Conservation (phyloP, 2,888 invertebrate species). For the Tachina grossa region DNA sequence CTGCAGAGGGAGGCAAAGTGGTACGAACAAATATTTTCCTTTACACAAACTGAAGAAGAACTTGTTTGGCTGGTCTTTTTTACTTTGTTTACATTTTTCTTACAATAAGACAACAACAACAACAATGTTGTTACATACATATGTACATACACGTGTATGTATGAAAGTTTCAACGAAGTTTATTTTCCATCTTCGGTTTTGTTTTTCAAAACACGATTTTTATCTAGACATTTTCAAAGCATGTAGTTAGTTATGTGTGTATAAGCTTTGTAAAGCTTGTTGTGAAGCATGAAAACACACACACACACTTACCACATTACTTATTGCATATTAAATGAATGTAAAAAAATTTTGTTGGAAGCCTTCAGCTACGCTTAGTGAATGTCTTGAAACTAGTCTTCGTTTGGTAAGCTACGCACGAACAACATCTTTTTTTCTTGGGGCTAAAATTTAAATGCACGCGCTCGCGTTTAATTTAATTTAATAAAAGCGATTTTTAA, state of each 20-base stretch:
- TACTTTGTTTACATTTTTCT: constrained; percentile 47
- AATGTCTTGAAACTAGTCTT: constrained; percentile 70
- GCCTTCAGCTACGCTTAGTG: constrained; percentile 53
- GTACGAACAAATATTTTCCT: neutral
- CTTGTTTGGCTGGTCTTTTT: constrained; percentile 45
- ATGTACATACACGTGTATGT: neutral
- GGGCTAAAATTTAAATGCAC: constrained; percentile 37
- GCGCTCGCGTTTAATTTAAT: constrained; percentile 61
- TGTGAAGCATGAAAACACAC: neutral
- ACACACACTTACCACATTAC: neutral
- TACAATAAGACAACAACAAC: neutral
- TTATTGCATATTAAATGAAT: neutral
- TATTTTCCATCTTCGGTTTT: constrained; percentile 27
- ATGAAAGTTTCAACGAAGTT: constrained; percentile 3
- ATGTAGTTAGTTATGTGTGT: neutral
- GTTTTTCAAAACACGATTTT: constrained; percentile 31
- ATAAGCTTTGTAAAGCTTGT: constrained; percentile 16
- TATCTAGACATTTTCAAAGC: neutral
- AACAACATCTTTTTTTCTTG: constrained; percentile 61
- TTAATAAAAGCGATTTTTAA: constrained; percentile 21
- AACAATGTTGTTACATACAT: neutral
- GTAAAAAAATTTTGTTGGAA: constrained; percentile 1
- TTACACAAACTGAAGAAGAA: constrained; percentile 43
- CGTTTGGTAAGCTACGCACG: constrained; percentile 71
- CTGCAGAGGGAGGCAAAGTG: neutral